Evolutionary conservation across 2,888 invertebrate genomes (phyloP).

Genomic region (Blastobasis adustella): DNA sequence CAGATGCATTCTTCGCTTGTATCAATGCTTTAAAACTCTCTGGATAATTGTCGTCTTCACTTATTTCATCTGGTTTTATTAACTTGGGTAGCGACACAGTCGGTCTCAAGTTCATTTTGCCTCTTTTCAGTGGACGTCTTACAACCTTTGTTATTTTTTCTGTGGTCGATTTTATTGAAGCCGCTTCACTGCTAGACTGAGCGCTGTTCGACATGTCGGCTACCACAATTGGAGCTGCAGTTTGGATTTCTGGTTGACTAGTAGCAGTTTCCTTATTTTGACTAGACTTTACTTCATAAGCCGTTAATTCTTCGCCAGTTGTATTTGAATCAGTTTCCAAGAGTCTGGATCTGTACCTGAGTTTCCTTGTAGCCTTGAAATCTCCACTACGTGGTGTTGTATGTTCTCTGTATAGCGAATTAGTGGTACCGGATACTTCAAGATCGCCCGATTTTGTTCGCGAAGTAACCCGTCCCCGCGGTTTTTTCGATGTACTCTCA

Average conservation of each 20-base stretch:
- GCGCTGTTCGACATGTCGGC: slow-evolving; percentile 25
- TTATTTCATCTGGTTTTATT: slow-evolving; percentile 60
- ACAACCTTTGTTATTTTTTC: slow-evolving; percentile 43
- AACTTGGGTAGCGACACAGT: slow-evolving; percentile 14
- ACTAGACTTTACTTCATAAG: slow-evolving; percentile 57
- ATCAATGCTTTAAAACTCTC: slow-evolving; percentile 78
- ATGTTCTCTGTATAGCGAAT: slow-evolving; percentile 48
- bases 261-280: slow-evolving; percentile 42
- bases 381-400: slow-evolving; percentile 46
- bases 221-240: slow-evolving; percentile 22
- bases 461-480: slow-evolving; percentile 40
- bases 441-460: slow-evolving; percentile 44
- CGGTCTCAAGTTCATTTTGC: slow-evolving; percentile 35
- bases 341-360: slow-evolving; percentile 47
- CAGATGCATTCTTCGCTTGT: slow-evolving; percentile 74
- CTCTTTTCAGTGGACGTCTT: slow-evolving; percentile 42
- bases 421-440: slow-evolving; percentile 52
- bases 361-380: slow-evolving; percentile 44
- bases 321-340: slow-evolving; percentile 58
- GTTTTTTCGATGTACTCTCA: slow-evolving; percentile 32
- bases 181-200: slow-evolving; percentile 37
- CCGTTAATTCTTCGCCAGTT: slow-evolving; percentile 48
- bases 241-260: slow-evolving; percentile 51
- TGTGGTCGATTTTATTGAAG: slow-evolving; percentile 33
- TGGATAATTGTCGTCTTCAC: slow-evolving; percentile 79